Evolutionary conservation across 2,797 vertebrate genomes (phyloP).

Genomic region (Amazonetta brasiliensis): DNA sequence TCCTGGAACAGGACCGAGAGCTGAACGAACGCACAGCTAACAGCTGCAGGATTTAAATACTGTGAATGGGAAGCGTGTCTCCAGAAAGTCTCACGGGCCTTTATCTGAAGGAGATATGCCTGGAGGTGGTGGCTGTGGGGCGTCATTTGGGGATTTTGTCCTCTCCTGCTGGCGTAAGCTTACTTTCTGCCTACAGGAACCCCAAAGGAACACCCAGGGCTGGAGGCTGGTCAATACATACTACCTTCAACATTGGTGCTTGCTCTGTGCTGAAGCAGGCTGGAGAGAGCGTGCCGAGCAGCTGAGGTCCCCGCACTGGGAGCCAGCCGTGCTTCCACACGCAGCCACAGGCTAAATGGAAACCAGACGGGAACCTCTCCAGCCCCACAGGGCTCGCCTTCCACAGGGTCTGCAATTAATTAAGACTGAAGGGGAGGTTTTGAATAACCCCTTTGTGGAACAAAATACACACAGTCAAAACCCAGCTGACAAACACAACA

Average conservation of each 20-base stretch:
- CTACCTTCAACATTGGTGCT: neutral
- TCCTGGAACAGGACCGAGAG: neutral
- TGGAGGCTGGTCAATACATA: neutral
- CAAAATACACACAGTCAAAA: conserved; percentile 56
- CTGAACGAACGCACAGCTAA: neutral
- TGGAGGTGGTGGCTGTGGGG: neutral
- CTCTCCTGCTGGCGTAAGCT: neutral
- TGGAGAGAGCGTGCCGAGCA: neutral
- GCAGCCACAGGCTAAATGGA: conserved; percentile 20
- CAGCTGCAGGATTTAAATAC: neutral
- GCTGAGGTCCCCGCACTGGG: neutral
- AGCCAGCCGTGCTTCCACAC: neutral
- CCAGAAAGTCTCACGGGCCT: neutral
- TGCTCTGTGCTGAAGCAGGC: neutral
- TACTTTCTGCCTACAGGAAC: neutral
- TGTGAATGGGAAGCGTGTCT: conserved; percentile 23
- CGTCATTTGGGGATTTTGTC: neutral
- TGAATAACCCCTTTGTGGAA: conserved; percentile 82
- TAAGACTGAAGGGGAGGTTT: conserved; percentile 64
- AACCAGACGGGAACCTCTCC: conserved; percentile 71
- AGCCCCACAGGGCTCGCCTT: conserved; percentile 52
- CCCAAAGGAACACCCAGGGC: neutral
- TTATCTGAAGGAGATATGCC: neutral
- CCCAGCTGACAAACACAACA: conserved; percentile 75
- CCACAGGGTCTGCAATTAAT: conserved; percentile 76